A percentile compares a stretch with the other conserved stretches of the same genome.
Conservation (phyloP, 2,888 invertebrate genomes). For the Hedya salicella region DNA sequence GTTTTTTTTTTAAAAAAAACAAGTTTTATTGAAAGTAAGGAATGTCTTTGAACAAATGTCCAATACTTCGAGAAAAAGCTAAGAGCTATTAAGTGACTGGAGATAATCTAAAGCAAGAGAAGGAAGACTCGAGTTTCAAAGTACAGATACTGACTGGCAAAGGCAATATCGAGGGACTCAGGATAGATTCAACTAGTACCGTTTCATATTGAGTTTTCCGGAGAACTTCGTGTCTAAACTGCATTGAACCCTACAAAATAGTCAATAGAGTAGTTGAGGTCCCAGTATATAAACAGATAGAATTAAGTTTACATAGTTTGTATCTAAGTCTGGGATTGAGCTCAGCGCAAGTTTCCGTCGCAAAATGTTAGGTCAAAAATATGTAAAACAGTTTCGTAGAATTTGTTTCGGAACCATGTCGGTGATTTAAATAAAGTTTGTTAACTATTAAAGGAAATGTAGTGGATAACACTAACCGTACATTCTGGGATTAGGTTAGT, state of each 20-base stretch:
- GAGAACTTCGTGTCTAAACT: conserved; percentile 13
- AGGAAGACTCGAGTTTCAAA: conserved; percentile 2
- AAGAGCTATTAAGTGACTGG: background rate
- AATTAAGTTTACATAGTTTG: conserved; percentile 17
- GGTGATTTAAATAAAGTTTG: conserved; percentile 25
- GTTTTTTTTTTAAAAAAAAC: background rate
- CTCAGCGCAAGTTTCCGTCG: conserved; percentile 24
- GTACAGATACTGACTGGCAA: background rate
- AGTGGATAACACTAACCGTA: background rate
- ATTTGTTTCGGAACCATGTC: conserved; percentile 18
- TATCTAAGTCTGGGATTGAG: conserved; percentile 4
- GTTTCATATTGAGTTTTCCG: conserved; percentile 18
- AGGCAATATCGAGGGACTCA: conserved; percentile 20
- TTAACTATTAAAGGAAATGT: conserved; percentile 18
- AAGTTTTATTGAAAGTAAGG: background rate
- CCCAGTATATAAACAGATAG: conserved; percentile 21
- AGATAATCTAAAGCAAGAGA: background rate
- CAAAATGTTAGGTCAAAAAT: conserved; percentile 18
- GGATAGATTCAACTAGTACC: conserved; percentile 5
- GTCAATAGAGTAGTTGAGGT: conserved; percentile 14
- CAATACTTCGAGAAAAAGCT: background rate
- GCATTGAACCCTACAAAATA: conserved; percentile 11
- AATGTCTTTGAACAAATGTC: background rate
- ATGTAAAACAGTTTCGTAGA: conserved; percentile 25
- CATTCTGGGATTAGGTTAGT: background rate